Evolutionary conservation across 1,140 invertebrate species (phyloP).

Genomic region (Penaeus japonicus): DNA sequence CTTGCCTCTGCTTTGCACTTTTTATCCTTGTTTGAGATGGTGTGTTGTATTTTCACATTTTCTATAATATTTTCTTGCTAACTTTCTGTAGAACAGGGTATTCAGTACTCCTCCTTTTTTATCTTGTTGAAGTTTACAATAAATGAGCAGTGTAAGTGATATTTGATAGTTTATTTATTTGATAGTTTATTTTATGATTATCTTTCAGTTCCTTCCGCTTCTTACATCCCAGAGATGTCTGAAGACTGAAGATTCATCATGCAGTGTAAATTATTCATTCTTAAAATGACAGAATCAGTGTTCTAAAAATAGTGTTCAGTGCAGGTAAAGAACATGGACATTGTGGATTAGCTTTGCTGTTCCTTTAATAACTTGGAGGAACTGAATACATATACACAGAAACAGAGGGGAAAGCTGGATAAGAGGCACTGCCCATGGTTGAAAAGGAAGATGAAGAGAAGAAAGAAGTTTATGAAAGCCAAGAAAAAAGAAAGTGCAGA

Average conservation of each 20-base stretch:
- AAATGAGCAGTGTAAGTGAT: neutral
- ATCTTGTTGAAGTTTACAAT: no score
- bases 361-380: constrained; percentile 39
- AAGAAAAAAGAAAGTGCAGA: neutral
- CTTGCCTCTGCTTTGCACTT: no score
- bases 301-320: constrained; percentile 35
- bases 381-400: constrained; percentile 25
- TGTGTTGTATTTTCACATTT: no score
- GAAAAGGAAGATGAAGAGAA: constrained; percentile 16
- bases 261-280: constrained; percentile 24
- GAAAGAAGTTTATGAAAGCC: constrained; percentile 26
- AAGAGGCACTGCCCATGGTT: constrained; percentile 18
- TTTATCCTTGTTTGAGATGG: no score
- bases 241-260: constrained; percentile 30
- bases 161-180: neutral
- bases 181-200: neutral
- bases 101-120: no score
- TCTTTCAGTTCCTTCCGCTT: neutral
- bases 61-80: no score
- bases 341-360: constrained; percentile 52
- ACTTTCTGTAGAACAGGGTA: no score
- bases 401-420: neutral
- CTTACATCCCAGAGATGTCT: no score
- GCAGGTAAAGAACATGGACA: constrained; percentile 27
- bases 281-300: constrained; percentile 40